Percentiles rank a stretch among this genome's conserved stretches.
Evolutionary conservation across 2,888 invertebrate genomes (phyloP).

Genomic region (Thera obeliscata): DNA sequence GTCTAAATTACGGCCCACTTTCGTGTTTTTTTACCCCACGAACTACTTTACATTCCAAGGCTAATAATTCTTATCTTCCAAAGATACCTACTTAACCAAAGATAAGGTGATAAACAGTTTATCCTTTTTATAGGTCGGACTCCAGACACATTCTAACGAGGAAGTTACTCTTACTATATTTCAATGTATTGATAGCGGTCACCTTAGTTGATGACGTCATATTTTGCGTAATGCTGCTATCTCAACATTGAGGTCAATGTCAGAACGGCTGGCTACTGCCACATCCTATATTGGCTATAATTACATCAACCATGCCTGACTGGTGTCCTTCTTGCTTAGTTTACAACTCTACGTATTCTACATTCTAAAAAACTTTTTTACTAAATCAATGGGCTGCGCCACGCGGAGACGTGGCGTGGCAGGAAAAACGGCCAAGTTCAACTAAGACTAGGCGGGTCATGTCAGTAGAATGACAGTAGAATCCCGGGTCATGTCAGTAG

Average conservation of each 20-base stretch:
- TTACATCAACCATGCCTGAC: conserved; percentile 17
- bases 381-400: too few relatives aligned
- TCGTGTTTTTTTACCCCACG: not conserved
- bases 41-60: not conserved
- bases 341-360: not conserved
- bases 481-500: too few relatives aligned
- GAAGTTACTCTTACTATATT: conserved; percentile 37
- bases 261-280: conserved; percentile 62
- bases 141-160: not conserved
- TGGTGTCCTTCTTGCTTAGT: conserved; percentile 10
- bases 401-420: too few relatives aligned
- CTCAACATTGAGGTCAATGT: conserved; percentile 75
- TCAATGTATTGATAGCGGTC: conserved; percentile 35
- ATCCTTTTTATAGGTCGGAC: not conserved
- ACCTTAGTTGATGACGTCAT: conserved; percentile 38
- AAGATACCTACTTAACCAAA: conserved; percentile 4
- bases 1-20: not conserved
- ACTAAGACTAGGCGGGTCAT: too few relatives aligned
- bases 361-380: not conserved
- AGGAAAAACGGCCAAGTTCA: too few relatives aligned
- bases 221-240: conserved; percentile 65
- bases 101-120: not conserved
- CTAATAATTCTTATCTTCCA: not conserved
- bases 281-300: conserved; percentile 30
- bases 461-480: too few relatives aligned